Conservation (phyloP, 1,140 invertebrate species). For the Papilio xuthus region DNA sequence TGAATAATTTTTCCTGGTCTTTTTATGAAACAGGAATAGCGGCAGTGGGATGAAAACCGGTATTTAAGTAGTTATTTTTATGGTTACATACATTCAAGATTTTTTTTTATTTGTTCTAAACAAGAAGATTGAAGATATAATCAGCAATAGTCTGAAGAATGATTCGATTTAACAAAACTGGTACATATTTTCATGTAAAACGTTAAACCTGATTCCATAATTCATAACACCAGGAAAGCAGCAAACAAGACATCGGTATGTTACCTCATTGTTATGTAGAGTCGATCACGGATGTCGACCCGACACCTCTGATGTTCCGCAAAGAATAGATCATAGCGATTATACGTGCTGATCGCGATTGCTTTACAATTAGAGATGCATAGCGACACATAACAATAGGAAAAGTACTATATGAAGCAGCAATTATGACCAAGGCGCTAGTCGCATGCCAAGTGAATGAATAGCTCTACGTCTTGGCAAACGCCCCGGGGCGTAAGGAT, state of each 20-base stretch:
- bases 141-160: not conserved
- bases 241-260: constrained; percentile 17
- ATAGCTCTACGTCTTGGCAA: constrained; percentile 31
- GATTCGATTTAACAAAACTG: not conserved
- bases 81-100: not conserved
- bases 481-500: constrained; percentile 26
- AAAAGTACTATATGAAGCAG: constrained; percentile 47
- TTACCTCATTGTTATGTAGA: constrained; percentile 16
- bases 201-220: not conserved
- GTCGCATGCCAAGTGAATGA: constrained; percentile 39
- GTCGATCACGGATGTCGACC: constrained; percentile 10
- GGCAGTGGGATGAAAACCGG: not conserved
- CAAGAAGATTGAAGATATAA: not conserved
- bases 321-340: not conserved
- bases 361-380: constrained; percentile 23
- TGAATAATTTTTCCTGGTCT: not conserved
- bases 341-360: not conserved
- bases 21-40: not conserved
- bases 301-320: constrained; percentile 3
- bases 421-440: constrained; percentile 56
- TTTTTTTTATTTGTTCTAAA: not conserved
- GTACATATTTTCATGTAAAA: not conserved
- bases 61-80: not conserved
- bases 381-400: constrained; percentile 46
- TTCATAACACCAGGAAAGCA: not conserved